Conservation (phyloP, 2,113 vertebrate genomes). For the Crotalus horridus region DNA sequence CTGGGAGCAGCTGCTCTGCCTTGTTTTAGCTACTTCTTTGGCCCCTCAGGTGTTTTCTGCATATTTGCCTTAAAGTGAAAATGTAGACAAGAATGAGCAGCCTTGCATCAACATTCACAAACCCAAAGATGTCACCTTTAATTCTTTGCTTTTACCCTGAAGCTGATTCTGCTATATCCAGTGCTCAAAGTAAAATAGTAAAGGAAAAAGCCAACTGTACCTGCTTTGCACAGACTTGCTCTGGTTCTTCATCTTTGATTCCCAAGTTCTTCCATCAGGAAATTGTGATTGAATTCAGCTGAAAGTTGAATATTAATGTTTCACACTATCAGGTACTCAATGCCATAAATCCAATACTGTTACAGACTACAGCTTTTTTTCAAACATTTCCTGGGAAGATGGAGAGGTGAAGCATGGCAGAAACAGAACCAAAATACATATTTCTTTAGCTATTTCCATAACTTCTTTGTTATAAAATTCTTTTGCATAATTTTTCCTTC, state of each 20-base stretch:
- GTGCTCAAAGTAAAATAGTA: too few species aligned
- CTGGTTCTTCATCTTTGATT: neutral
- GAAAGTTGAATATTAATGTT: neutral
- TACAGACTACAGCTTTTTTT: neutral
- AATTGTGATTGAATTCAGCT: neutral
- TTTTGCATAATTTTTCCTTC: neutral
- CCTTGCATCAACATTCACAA: neutral
- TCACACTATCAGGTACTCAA: neutral
- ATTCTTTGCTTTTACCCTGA: neutral
- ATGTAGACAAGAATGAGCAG: neutral
- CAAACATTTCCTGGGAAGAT: neutral
- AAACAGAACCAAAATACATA: neutral
- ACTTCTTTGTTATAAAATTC: neutral
- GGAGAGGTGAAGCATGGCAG: neutral
- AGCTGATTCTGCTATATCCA: neutral
- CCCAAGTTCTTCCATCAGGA: neutral
- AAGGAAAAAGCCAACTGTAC: too few species aligned
- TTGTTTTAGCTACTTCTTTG: neutral
- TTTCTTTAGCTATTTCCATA: neutral
- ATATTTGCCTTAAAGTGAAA: neutral
- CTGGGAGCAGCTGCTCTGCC: neutral
- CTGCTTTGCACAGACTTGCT: neutral
- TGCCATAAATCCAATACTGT: neutral
- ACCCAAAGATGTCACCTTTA: neutral
- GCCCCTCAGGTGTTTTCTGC: neutral